A percentile compares a stretch with the other conserved stretches of the same genome.
phyloP scores from a whole-genome alignment of 2,113 vertebrate species.

The Callipepla californica region DNA sequence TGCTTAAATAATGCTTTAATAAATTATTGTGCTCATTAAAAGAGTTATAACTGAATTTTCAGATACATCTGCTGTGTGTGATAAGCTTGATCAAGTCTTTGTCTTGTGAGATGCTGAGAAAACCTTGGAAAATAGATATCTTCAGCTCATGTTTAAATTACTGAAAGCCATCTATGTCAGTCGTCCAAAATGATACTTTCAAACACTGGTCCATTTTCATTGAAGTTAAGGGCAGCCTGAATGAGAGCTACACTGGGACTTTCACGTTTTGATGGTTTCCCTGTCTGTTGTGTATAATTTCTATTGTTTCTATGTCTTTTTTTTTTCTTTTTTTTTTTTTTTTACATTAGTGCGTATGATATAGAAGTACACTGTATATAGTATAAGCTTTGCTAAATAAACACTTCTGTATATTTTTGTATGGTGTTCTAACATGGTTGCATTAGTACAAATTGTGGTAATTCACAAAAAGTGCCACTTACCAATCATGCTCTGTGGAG shows the following conservation, averaged over 20 bases:
- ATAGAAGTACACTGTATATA: slow-evolving; percentile 31
- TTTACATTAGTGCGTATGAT: slow-evolving; percentile 27
- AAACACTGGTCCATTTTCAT: background rate
- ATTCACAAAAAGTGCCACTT: slow-evolving; percentile 68
- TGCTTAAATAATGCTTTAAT: background rate
- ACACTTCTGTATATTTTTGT: slow-evolving; percentile 54
- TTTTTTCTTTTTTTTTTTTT: background rate
- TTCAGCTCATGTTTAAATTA: background rate
- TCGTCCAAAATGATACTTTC: background rate
- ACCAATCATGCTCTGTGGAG: background rate
- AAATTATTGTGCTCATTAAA: background rate
- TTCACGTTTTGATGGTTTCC: background rate
- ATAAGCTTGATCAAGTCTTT: background rate
- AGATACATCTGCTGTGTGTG: background rate
- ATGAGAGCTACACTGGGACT: background rate
- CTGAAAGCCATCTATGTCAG: background rate
- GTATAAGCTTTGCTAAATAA: slow-evolving; percentile 11
- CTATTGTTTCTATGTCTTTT: background rate
- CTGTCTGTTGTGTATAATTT: background rate
- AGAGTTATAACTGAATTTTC: background rate
- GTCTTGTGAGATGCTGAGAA: background rate
- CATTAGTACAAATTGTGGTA: slow-evolving; percentile 38
- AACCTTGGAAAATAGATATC: background rate
- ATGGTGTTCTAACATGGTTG: slow-evolving; percentile 20
- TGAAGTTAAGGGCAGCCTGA: background rate